These are phyloP conservation scores for Trichopoda pennipes DNA, from an alignment of 2,888 invertebrate species.

Conservation along the genomic window DNA sequence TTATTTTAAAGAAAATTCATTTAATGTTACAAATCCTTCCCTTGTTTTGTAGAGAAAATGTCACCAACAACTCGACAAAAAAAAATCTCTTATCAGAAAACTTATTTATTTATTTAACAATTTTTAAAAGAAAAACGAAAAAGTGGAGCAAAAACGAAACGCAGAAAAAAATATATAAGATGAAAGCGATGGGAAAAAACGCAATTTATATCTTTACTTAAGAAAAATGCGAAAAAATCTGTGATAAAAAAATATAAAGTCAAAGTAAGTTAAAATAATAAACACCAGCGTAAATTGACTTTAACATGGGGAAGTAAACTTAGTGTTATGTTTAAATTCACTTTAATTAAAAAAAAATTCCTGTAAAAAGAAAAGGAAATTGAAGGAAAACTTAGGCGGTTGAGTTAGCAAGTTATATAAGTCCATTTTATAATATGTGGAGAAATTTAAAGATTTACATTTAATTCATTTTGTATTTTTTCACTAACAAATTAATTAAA, in stretches of 20 bases:
- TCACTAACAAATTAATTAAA: too few relatives aligned
- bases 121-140: constrained; percentile 26
- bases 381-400: too few relatives aligned
- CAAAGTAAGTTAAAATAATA: constrained; percentile 65
- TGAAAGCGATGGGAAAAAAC: constrained; percentile 36
- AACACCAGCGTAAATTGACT: constrained; percentile 63
- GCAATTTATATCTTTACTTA: constrained; percentile 64
- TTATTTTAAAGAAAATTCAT: constrained; percentile 27
- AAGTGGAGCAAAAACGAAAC: constrained; percentile 24
- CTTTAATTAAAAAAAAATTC: too few relatives aligned
- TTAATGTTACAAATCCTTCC: constrained; percentile 45
- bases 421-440: too few relatives aligned
- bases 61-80: constrained; percentile 20
- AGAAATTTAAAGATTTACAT: too few relatives aligned
- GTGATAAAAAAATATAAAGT: constrained; percentile 60
- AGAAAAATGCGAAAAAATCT: constrained; percentile 62
- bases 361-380: too few relatives aligned
- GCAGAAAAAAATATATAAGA: constrained; percentile 13
- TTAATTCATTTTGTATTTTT: too few relatives aligned
- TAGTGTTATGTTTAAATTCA: not conserved
- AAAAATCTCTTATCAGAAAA: constrained; percentile 65
- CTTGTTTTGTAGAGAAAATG: constrained; percentile 19
- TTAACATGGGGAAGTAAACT: constrained; percentile 31
- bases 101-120: constrained; percentile 68
- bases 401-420: too few relatives aligned